A percentile compares a stretch with the other conserved stretches of the same genome.
Conservation (phyloP, 2,113 vertebrate genomes). For the Dunckerocampus dactyliophorus region DNA sequence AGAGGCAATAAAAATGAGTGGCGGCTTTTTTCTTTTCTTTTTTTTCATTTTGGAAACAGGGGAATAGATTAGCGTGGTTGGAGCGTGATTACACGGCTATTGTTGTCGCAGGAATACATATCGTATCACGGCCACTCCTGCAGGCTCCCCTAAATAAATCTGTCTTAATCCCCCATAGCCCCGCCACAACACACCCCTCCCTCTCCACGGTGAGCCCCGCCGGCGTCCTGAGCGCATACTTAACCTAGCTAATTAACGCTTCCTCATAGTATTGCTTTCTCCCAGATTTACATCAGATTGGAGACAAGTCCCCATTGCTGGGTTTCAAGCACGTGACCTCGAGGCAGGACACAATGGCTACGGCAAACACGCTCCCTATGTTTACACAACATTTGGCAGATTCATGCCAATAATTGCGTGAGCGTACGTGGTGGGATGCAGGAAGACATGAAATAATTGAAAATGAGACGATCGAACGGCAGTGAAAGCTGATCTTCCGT, state of each 20-base stretch:
- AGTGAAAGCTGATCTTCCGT: too few relatives aligned
- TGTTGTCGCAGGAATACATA: slow-evolving; percentile 65
- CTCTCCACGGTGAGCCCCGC: slow-evolving; percentile 46
- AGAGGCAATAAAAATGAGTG: slow-evolving; percentile 58
- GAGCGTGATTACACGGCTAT: slow-evolving; percentile 68
- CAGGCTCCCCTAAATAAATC: slow-evolving; percentile 69
- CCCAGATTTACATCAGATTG: slow-evolving; percentile 45
- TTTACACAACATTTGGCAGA: too few relatives aligned
- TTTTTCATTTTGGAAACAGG: slow-evolving; percentile 44
- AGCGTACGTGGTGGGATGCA: too few relatives aligned
- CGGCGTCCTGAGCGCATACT: slow-evolving; percentile 57
- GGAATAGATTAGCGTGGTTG: slow-evolving; percentile 66
- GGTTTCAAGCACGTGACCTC: too few relatives aligned
- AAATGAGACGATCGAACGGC: too few relatives aligned
- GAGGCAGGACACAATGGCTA: too few relatives aligned
- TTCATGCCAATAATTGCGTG: too few relatives aligned
- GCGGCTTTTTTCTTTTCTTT: slow-evolving; percentile 1
- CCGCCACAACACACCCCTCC: too few relatives aligned
- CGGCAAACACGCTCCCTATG: too few relatives aligned
- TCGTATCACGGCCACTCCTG: slow-evolving; percentile 66
- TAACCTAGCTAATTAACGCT: slow-evolving; percentile 72
- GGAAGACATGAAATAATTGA: too few relatives aligned
- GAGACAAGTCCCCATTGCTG: too few relatives aligned
- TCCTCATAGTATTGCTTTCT: slow-evolving; percentile 55
- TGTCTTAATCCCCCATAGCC: slow-evolving; percentile 61